phyloP scores from a whole-genome alignment of 1,140 invertebrate genomes.

The Bombus balteatus region DNA sequence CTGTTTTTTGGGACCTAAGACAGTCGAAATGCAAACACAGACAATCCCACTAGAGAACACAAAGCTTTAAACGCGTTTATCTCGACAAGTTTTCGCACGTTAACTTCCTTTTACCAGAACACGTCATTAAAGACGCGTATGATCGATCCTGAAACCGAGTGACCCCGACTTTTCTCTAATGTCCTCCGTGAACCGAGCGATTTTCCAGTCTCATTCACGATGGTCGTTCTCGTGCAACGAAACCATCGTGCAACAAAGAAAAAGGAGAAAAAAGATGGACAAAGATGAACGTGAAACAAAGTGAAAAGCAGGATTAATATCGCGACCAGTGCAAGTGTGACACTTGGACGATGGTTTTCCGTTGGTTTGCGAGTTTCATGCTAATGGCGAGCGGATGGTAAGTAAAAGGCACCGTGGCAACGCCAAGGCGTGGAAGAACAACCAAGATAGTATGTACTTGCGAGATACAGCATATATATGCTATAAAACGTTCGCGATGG shows the following conservation, averaged over 20 bases:
- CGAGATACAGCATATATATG: constrained; percentile 45
- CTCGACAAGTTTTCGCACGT: too few species aligned
- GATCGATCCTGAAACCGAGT: constrained; percentile 22
- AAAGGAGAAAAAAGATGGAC: background rate
- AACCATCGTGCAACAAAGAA: background rate
- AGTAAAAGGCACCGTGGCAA: constrained; percentile 52
- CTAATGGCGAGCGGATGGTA: constrained; percentile 33
- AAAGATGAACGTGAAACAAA: background rate
- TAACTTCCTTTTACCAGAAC: too few species aligned
- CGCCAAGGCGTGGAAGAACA: background rate
- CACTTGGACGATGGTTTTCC: background rate
- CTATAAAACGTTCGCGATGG: constrained; percentile 66
- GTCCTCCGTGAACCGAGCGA: constrained; percentile 12
- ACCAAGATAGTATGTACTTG: constrained; percentile 28
- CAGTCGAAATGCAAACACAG: too few species aligned
- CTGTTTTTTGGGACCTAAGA: too few species aligned
- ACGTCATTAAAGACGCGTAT: too few species aligned
- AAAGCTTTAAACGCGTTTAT: too few species aligned
- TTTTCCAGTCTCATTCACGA: constrained; percentile 35
- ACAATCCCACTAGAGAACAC: too few species aligned
- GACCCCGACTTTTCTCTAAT: constrained; percentile 32
- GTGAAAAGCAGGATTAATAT: background rate
- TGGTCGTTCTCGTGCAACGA: background rate
- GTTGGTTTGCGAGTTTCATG: constrained; percentile 6
- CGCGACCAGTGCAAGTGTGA: background rate